These are phyloP conservation scores for Sebastes schlegelii DNA, from an alignment of 2,113 vertebrate species.

Conservation along the genomic window DNA sequence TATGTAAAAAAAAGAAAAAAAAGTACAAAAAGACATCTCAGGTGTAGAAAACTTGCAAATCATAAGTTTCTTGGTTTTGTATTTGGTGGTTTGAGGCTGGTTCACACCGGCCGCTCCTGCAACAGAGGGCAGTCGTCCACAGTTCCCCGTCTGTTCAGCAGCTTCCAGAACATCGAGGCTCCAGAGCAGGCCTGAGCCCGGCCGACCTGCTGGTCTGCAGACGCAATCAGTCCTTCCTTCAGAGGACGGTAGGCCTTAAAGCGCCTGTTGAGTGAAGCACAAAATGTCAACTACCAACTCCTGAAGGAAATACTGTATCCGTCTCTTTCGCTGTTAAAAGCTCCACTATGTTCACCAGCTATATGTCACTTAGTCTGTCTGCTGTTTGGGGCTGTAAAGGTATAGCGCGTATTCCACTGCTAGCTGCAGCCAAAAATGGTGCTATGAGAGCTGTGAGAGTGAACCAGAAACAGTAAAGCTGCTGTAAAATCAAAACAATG, in stretches of 20 bases:
- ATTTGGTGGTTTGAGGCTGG: conserved; percentile 5
- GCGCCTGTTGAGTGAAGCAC: conserved; percentile 74
- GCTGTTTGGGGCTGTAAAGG: too few species aligned
- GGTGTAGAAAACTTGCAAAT: conserved; percentile 1
- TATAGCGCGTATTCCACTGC: too few species aligned
- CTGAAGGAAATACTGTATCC: too few species aligned
- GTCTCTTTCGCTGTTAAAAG: too few species aligned
- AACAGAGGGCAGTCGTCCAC: conserved; percentile 87
- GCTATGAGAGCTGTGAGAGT: too few species aligned
- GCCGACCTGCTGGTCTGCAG: conserved; percentile 30
- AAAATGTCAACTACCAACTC: background rate
- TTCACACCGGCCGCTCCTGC: conserved; percentile 83
- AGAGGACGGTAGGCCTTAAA: conserved; percentile 78
- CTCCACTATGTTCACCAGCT: too few species aligned
- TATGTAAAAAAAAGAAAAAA: conserved; percentile 36
- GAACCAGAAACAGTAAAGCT: too few species aligned
- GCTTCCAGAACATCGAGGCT: conserved; percentile 80
- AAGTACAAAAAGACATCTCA: conserved; percentile 65
- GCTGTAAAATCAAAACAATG: too few species aligned
- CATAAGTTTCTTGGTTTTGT: conserved; percentile 23
- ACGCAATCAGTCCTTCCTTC: conserved; percentile 44
- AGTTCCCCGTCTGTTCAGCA: conserved; percentile 72
- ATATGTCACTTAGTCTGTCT: too few species aligned
- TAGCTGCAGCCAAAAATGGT: too few species aligned
- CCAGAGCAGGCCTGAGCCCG: conserved; percentile 54